Conservation (phyloP, 2,888 invertebrate genomes). For the Anthoptus insignis region DNA sequence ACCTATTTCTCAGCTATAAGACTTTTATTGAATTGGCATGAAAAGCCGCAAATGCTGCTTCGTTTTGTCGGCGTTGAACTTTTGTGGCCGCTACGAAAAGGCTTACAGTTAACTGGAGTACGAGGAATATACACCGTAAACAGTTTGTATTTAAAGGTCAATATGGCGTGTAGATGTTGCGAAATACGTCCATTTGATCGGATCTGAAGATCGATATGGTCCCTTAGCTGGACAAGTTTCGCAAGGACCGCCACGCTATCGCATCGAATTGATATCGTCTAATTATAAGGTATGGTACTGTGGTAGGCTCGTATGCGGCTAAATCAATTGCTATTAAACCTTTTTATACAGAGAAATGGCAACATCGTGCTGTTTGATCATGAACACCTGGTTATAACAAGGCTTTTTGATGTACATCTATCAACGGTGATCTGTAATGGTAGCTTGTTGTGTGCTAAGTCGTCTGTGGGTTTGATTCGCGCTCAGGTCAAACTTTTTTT, state of each 20-base stretch:
- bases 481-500: neutral
- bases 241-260: conserved; percentile 80
- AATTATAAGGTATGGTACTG: conserved; percentile 82
- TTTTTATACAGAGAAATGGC: conserved; percentile 43
- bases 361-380: conserved; percentile 38
- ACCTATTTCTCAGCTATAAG: conserved; percentile 43
- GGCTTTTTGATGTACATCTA: conserved; percentile 14
- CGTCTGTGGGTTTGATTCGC: too few species aligned
- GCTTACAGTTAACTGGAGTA: conserved; percentile 57
- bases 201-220: conserved; percentile 64
- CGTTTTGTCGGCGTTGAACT: conserved; percentile 56
- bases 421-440: conserved; percentile 23
- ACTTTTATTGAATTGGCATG: conserved; percentile 48
- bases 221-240: conserved; percentile 78
- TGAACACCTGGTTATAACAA: conserved; percentile 35
- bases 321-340: conserved; percentile 59
- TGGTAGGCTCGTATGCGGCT: conserved; percentile 59
- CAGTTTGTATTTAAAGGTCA: conserved; percentile 32
- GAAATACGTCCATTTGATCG: conserved; percentile 48
- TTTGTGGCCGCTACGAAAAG: conserved; percentile 48
- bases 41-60: conserved; percentile 52
- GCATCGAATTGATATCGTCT: conserved; percentile 83
- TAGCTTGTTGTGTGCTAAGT: too few species aligned
- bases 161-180: conserved; percentile 37
- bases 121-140: conserved; percentile 47